Evolutionary conservation across 2,888 invertebrate species (phyloP), one percentile per base, ranked within the genome.

Genomic region (Sisyra nigra): DNA sequence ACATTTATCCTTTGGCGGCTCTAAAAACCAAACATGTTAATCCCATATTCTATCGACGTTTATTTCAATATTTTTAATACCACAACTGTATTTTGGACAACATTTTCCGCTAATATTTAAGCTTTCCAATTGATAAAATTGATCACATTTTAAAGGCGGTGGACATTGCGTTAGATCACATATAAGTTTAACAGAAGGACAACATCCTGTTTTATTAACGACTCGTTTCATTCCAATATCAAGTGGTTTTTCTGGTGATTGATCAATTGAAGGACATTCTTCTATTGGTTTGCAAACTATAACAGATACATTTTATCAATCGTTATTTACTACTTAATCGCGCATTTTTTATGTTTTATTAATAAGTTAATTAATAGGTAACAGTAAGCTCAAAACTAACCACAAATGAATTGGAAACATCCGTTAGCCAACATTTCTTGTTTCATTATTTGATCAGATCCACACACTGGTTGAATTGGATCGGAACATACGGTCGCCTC

Each of bases 391-490:
- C n/a, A n/a, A n/a, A 55, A 53, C 68, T 59, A 56, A 81, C 81
- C 74, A 54, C 87, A 87, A 47, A 80, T 69, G 48, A 77, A 83
- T 51, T 78, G 74, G 29, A 72, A 72, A 59, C 87, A 87, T 4
- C 77, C 80, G 50, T 76, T 69, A 1, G 71, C 48, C 24, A 70
- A 73, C 0, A 66, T 73, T 51, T 74, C 74, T 45, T 76, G 63
- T 55, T 83, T 84, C 51, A 77, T 68, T 6, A 72, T 67, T 60
- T 87, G 86, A 8, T 76, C 81, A 41, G 65, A 71, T 0, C 79
- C 80, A 52, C 86, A 87, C 3, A 70, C 62, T 35, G 82, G 74
- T 56, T 76, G 71, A 51, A 76, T 70, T 0, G 77, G 72, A n/a
- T 77, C 71, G 17, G 72, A 68, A 50, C 85, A 85, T 0, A 61